Conservation (phyloP, 1,140 invertebrate species). For the Eubasilissa regina region DNA sequence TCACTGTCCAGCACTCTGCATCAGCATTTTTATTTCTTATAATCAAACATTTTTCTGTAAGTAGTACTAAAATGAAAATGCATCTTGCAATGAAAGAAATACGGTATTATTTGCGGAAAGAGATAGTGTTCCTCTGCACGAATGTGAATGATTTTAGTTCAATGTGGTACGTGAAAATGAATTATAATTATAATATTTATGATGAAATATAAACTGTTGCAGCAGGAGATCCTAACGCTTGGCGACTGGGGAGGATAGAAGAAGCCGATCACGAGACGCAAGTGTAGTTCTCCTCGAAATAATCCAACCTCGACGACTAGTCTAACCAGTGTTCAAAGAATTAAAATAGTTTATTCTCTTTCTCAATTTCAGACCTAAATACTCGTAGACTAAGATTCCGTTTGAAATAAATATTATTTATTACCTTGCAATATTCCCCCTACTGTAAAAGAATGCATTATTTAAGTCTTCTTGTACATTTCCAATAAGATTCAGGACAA, state of each 20-base stretch:
- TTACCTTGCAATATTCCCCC: neutral
- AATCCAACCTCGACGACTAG: neutral
- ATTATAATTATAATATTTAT: slow-evolving; percentile 8
- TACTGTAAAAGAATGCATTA: too few species aligned
- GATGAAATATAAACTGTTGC: slow-evolving; percentile 65
- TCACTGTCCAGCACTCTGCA: too few species aligned
- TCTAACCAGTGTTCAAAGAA: slow-evolving; percentile 29
- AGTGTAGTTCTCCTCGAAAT: slow-evolving; percentile 73
- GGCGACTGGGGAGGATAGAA: slow-evolving; percentile 85
- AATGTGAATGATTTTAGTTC: neutral
- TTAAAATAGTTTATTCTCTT: neutral
- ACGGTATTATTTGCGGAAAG: neutral
- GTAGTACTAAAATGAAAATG: too few species aligned
- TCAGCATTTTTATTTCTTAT: too few species aligned
- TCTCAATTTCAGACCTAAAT: slow-evolving; percentile 28
- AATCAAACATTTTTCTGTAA: too few species aligned
- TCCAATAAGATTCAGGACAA: too few species aligned
- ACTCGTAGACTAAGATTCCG: slow-evolving; percentile 33
- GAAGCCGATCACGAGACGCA: slow-evolving; percentile 87
- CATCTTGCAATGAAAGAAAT: too few species aligned
- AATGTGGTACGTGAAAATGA: neutral
- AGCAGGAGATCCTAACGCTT: slow-evolving; percentile 84
- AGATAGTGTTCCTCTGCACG: neutral
- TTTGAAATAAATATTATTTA: neutral
- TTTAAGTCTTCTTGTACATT: neutral